Percentiles rank a stretch among this genome's conserved stretches.
Evolutionary conservation across 2,888 invertebrate species (phyloP).

Genomic region (Linnaemya tessellans): DNA sequence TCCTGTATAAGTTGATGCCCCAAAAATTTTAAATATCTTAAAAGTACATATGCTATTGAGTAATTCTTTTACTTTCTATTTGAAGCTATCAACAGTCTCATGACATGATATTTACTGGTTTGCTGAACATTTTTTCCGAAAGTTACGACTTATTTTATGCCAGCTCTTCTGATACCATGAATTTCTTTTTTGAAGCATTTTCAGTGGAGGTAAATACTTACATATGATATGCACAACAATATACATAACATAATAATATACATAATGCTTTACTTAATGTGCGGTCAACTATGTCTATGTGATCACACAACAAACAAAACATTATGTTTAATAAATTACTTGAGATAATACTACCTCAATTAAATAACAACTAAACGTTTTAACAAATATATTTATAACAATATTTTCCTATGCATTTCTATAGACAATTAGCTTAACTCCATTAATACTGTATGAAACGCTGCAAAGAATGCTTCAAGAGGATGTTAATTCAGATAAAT

Average conservation of each 20-base stretch:
- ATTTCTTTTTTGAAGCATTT: slow-evolving; percentile 67
- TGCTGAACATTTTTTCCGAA: slow-evolving; percentile 51
- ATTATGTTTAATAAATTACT: too few relatives aligned
- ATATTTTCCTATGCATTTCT: neutral
- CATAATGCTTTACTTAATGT: too few relatives aligned
- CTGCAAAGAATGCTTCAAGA: slow-evolving; percentile 42
- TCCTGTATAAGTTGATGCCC: too few relatives aligned
- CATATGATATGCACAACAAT: too few relatives aligned
- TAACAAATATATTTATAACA: neutral
- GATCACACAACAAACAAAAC: too few relatives aligned
- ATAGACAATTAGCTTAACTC: slow-evolving; percentile 38
- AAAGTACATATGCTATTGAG: too few relatives aligned
- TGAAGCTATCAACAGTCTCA: slow-evolving; percentile 66
- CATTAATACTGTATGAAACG: slow-evolving; percentile 37
- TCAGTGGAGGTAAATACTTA: slow-evolving; percentile 51
- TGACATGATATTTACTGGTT: slow-evolving; percentile 44
- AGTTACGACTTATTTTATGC: slow-evolving; percentile 68
- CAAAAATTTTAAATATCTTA: too few relatives aligned
- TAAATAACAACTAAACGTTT: too few relatives aligned
- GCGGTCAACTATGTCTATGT: too few relatives aligned
- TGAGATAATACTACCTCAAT: too few relatives aligned
- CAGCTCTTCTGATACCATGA: neutral
- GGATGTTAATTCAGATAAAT: neutral
- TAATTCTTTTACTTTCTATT: neutral
- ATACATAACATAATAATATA: too few relatives aligned